Base-by-base conservation (phyloP, 2,797 vertebrate species). In the Erpetoichthys calabaricus region DNA sequence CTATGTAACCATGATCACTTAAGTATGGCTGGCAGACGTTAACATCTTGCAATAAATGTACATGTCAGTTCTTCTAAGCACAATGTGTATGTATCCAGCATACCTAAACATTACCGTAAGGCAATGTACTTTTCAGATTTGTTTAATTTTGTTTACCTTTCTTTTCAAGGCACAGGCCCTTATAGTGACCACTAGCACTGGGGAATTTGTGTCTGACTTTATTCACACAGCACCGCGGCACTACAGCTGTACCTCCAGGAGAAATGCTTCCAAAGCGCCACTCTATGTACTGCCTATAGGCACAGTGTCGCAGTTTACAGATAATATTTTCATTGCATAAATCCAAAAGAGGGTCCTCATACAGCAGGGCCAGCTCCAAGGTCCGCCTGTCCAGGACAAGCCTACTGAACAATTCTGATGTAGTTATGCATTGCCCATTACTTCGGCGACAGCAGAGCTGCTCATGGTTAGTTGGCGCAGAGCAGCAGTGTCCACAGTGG, bases 151-250 rank as follows among this genome's bases (percentile, higher is more conserved):
- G 1, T 25, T 25, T 25, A 25, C 25, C 25, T 25, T 25, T 25
- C 25, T 25, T 25, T 25, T 25, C 25, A 25, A 25, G 25, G 25
- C n/a, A 65, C 64, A 89, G 82, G 55, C 86, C 82, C 2, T 65
- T 58, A 60, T 85, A 91, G 8, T 52, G 65, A 45, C 80, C 77
- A 1, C 68, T 65, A 0, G 49, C 56, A 42, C 69, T 83, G 2
- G 85, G 80, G 45, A 81, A 90, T 49, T 67, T 59, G 8, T 52
- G 67, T 68, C 82, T 75, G 68, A 92, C 78, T 10, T 59, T 75
- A 74, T 65, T 47, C 62, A 86, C 77, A 59, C 89, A 89, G 70
- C 89, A 92, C 65, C 79, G 81, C 45, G 90, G 90, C 52, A 91
- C 59, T 60, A 80, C 59, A 0, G 86, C 81, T 43, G 73, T 68